Conservation (phyloP, 92 coral and sea anemone species). For the Heteractis magnifica region DNA sequence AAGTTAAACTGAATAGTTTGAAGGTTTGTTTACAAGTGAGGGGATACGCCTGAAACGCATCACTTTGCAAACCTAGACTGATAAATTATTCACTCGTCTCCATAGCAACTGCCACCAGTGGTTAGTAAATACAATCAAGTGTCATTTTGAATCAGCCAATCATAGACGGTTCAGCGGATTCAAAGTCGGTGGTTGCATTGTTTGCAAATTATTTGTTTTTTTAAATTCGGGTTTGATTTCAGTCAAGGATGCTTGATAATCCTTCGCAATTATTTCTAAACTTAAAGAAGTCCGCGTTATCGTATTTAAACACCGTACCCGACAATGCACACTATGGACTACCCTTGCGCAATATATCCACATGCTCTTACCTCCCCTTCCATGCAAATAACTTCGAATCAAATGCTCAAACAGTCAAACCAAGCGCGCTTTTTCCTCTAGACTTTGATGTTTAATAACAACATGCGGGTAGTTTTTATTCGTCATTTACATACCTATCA, state of each 20-base stretch:
- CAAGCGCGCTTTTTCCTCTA: not conserved
- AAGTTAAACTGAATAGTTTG: constrained; percentile 7
- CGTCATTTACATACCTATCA: not conserved
- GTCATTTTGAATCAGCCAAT: constrained; percentile 20
- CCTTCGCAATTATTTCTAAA: not conserved
- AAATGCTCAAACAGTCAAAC: constrained; percentile 33
- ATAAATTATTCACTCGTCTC: constrained; percentile 27
- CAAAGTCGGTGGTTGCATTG: constrained; percentile 25
- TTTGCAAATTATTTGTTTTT: constrained; percentile 21
- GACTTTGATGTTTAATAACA: constrained; percentile 23
- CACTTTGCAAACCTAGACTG: constrained; percentile 23
- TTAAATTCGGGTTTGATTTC: constrained; percentile 14
- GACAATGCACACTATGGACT: too few relatives aligned
- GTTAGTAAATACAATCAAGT: constrained; percentile 12
- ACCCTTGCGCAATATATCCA: not conserved
- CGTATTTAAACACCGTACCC: too few relatives aligned
- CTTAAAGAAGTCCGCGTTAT: not conserved
- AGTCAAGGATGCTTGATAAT: not conserved
- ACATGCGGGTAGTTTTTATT: constrained; percentile 16
- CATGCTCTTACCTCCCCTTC: not conserved
- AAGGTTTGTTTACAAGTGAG: constrained; percentile 50
- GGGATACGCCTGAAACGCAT: constrained; percentile 23
- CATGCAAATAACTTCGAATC: not conserved
- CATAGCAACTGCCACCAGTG: constrained; percentile 50
- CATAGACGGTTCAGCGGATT: constrained; percentile 2